Conservation (phyloP, 1,140 invertebrate genomes). For the Lordiphosa collinella region DNA sequence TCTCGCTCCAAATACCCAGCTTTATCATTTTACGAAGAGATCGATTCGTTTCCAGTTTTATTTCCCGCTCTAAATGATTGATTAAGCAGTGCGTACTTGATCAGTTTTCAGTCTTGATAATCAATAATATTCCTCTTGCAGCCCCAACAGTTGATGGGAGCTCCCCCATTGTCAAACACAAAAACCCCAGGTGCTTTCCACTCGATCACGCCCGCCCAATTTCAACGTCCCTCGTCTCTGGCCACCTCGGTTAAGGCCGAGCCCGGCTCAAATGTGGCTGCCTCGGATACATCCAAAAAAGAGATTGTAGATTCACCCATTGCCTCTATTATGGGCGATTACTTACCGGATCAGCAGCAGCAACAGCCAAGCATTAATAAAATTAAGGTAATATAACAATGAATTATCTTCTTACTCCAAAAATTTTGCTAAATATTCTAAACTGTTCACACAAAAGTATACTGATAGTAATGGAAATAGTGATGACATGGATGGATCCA, state of each 20-base stretch:
- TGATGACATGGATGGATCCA: constrained; percentile 80
- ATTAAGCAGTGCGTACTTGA: no score
- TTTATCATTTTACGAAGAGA: no score
- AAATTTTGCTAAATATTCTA: background rate
- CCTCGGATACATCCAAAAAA: constrained; percentile 83
- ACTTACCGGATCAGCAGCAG: constrained; percentile 35
- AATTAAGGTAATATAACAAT: constrained; percentile 23
- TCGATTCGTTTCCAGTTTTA: no score
- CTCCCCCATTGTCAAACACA: constrained; percentile 11
- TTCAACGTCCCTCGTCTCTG: constrained; percentile 81
- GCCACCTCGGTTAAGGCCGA: constrained; percentile 84
- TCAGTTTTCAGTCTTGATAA: background rate
- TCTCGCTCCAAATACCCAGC: no score
- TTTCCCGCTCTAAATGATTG: no score
- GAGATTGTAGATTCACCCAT: constrained; percentile 79
- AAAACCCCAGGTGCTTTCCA: constrained; percentile 67
- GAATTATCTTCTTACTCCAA: no score
- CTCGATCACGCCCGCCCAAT: constrained; percentile 61
- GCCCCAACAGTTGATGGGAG: constrained; percentile 47
- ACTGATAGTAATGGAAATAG: constrained; percentile 78
- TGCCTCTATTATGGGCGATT: constrained; percentile 65
- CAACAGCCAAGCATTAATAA: constrained; percentile 28
- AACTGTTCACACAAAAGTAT: constrained; percentile 36
- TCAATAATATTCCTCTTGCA: constrained; percentile 1
- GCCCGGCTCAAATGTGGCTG: constrained; percentile 81